Base-by-base conservation (phyloP, 2,113 vertebrate genomes). In the Anseranas semipalmata region DNA sequence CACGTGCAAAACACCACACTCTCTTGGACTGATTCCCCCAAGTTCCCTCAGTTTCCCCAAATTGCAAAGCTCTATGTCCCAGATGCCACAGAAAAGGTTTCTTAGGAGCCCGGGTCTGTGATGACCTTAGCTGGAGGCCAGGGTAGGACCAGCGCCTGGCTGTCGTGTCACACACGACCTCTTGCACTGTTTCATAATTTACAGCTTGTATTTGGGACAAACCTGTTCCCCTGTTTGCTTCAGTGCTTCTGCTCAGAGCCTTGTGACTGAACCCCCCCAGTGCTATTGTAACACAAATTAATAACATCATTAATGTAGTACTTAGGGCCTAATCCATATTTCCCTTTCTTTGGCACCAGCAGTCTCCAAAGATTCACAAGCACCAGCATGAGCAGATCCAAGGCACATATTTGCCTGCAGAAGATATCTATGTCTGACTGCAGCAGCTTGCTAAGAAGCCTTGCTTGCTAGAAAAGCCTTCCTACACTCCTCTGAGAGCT, bases 401-500 rank as follows among this genome's bases (percentile, higher is more conserved):
- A 92, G 35, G 56, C 65, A 94, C 58, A 13, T 62, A 87, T 5
- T 89, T 92, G 48, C 73, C 37, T 87, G 74, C 58, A 87, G 76
- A 90, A 90, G 62, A 66, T 43, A 32, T 48, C 73, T 86, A 2
- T 35, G 90, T 84, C 76, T 89, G 89, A 56, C 73, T 92, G 92
- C 86, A 90, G 95, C 50, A 86, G 80, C 60, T 86, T 60, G 70
- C 70, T 67, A 60, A 77, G 79, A 93, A 81, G 77, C 63, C 73
- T 81, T 27, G 28, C 85, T 95, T 79, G 53, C 84, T 95, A 85
- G 66, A 85, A 94, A 83, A 93, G 84, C 89, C 74, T 95, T 79
- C 74, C 80, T 93, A 81, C 73, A 58, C 74, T 96, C 92, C 92
- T 83, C 63, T 70, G 83, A 90, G 91, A 96, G 77, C 77, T 91